phyloP scores from a whole-genome alignment of 2,888 invertebrate species.

The Chorisops tibialis region DNA sequence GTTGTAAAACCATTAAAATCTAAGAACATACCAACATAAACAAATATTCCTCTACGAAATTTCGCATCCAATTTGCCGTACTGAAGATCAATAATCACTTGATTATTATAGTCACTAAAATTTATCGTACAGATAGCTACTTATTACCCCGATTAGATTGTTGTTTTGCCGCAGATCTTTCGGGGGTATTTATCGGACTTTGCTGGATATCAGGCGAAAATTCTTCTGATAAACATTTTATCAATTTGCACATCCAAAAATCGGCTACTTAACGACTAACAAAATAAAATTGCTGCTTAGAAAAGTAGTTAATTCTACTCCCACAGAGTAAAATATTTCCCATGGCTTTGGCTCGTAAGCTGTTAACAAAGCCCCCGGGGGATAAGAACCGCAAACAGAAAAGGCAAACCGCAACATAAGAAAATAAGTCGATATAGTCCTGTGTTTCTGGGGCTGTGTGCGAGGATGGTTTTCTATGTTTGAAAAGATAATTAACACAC shows the following conservation, averaged over 20 bases:
- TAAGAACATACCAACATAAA: no score
- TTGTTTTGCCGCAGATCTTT: conserved; percentile 1
- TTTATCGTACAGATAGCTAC: conserved; percentile 11
- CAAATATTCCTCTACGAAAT: no score
- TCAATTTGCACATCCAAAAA: conserved; percentile 10
- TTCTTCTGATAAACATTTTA: not conserved
- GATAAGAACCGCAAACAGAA: not conserved
- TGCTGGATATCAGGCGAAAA: no score
- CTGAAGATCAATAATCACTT: conserved; percentile 16
- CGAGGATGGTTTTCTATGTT: not conserved
- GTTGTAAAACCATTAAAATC: no score
- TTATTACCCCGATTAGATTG: conserved; percentile 16
- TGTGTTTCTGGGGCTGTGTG: no score
- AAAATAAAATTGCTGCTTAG: no score
- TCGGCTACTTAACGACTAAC: not conserved
- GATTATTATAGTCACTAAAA: conserved; percentile 22
- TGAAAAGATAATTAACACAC: conserved; percentile 20
- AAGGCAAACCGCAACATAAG: not conserved
- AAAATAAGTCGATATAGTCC: conserved; percentile 14
- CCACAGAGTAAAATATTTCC: not conserved
- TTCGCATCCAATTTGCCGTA: no score
- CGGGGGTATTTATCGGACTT: no score
- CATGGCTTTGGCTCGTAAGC: not conserved
- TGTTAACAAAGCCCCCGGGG: not conserved
- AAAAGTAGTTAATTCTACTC: no score